Conservation (phyloP, 2,888 invertebrate genomes). For the Carpatolechia fugitivella region DNA sequence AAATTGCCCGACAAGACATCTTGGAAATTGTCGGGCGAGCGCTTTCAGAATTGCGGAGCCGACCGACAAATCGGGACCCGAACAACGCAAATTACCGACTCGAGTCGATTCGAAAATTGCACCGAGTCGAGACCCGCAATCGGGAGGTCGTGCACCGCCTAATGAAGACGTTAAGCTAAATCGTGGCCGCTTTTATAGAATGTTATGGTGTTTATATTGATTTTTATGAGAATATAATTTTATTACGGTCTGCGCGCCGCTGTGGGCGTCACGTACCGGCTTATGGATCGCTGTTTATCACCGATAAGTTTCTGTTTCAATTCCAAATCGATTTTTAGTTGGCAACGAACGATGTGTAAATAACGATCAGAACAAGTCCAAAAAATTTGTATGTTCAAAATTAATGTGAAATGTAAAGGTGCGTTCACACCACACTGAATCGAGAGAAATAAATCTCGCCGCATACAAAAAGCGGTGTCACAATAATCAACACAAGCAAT, state of each 20-base stretch:
- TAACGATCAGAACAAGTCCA: conserved; percentile 35
- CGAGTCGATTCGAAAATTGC: conserved; percentile 64
- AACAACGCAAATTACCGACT: conserved; percentile 66
- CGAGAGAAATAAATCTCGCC: conserved; percentile 56
- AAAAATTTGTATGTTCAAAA: conserved; percentile 28
- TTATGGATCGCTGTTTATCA: conserved; percentile 36
- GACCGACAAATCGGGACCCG: conserved; percentile 62
- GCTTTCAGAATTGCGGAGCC: conserved; percentile 58
- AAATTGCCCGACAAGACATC: conserved; percentile 65
- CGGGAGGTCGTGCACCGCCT: conserved; percentile 64
- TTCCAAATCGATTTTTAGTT: conserved; percentile 31
- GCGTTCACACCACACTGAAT: conserved; percentile 28
- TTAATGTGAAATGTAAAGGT: conserved; percentile 21
- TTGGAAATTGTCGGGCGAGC: conserved; percentile 60
- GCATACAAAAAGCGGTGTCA: conserved; percentile 65
- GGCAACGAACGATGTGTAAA: conserved; percentile 31
- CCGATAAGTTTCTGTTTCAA: conserved; percentile 28
- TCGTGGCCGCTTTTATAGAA: conserved; percentile 58
- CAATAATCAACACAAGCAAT: conserved; percentile 71
- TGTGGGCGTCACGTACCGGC: conserved; percentile 40
- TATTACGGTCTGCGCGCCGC: conserved; percentile 41
- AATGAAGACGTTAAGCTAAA: conserved; percentile 75
- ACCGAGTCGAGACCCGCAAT: conserved; percentile 47
- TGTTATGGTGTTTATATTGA: conserved; percentile 68
- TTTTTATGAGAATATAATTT: conserved; percentile 70